Evolutionary conservation across 2,113 vertebrate genomes (phyloP), one percentile per base, ranked within the genome.

Genomic region (Anas platyrhynchos): DNA sequence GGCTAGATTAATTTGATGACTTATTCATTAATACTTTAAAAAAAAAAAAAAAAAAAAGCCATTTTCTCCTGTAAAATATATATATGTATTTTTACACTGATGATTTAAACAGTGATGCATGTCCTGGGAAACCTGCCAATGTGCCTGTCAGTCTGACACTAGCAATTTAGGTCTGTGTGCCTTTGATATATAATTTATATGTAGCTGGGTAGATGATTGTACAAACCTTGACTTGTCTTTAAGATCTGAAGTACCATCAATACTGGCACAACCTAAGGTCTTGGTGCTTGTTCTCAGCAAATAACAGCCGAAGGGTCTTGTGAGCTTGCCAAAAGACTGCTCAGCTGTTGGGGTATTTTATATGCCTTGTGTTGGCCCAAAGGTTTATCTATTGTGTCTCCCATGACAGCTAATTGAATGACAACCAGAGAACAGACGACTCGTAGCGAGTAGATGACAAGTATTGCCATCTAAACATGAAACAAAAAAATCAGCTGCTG

Each of bases 101-200:
- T 91, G 59, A 74, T 87, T 94, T 83, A 92, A 95, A 84, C 61
- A 78, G 77, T 62, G 85, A 88, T 94, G 75, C 65, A 36, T 32
- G 67, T 94, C 88, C 91, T 59, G 88, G 95, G 94, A 96, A 96
- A 68, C 27, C 36, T 94, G 93, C 96, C 94, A 97, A 63, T 1
- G 3, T 83, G 85, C 93, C 83, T 68, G 69, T 96, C 96, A 94
- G 78, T 80, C 83, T 95, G 94, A 96, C 91, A 94, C 72, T 54
- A 73, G 85, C 94, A 96, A 96, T 95, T 95, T 93, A 90, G 59
- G 52, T 84, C 90, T 84, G 21, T 67, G 85, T 92, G 86, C 89
- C 86, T 95, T 91, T 92, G 88, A 91, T 93, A 76, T 89, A 96
- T 96, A 86, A 96, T 96, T 96, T 93, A 91, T 94, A 79, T 43